phyloP scores from a whole-genome alignment of 1,140 invertebrate genomes.

The Vollenhovia emeryi region DNA sequence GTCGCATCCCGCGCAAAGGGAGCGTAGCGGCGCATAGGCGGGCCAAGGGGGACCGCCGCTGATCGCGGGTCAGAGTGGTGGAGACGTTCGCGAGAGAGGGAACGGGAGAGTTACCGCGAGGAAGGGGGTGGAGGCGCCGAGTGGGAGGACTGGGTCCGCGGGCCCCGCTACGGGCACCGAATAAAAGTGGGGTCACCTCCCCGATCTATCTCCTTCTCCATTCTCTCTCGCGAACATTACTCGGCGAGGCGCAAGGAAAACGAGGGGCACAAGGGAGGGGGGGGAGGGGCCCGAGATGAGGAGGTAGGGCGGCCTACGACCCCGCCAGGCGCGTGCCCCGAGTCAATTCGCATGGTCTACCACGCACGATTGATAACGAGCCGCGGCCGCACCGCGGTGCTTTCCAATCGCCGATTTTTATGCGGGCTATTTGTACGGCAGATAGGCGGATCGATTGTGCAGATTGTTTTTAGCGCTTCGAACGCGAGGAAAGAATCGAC shows the following conservation, averaged over 20 bases:
- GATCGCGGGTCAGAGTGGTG: constrained; percentile 34
- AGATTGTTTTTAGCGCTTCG: background rate
- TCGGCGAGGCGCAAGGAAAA: background rate
- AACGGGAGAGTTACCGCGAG: constrained; percentile 1
- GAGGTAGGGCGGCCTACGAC: constrained; percentile 73
- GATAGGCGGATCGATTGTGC: constrained; percentile 21
- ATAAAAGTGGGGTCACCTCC: constrained; percentile 30
- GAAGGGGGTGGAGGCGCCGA: constrained; percentile 53
- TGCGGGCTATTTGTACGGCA: constrained; percentile 27
- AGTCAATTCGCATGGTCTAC: constrained; percentile 76
- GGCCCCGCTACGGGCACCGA: constrained; percentile 51
- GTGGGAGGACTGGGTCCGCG: constrained; percentile 70
- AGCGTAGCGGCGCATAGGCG: constrained; percentile 61
- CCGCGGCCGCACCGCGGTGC: constrained; percentile 50
- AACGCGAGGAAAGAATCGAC: background rate
- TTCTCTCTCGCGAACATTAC: background rate
- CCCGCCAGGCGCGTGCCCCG: constrained; percentile 80
- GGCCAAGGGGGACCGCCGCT: constrained; percentile 63
- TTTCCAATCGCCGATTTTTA: constrained; percentile 60
- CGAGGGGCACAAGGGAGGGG: constrained; percentile 38
- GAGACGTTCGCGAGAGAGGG: constrained; percentile 49
- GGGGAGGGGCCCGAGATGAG: background rate
- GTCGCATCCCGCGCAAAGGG: constrained; percentile 60
- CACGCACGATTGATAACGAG: constrained; percentile 74
- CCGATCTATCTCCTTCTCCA: constrained; percentile 1